Evolutionary conservation across 2,113 vertebrate species (phyloP).

Genomic region (Bothrops jararaca): DNA sequence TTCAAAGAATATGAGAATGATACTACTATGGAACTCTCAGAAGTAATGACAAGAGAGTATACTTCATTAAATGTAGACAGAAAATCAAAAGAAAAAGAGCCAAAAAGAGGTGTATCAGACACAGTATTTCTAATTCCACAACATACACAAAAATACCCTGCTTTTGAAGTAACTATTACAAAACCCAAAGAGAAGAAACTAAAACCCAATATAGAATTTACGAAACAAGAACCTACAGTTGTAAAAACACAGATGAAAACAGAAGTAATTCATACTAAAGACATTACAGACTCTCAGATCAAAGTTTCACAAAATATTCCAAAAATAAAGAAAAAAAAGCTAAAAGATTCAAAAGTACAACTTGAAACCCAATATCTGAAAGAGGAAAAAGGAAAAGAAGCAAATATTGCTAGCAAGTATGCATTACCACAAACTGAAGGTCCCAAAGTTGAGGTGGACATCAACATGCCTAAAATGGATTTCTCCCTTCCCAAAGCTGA

Average conservation of each 20-base stretch:
- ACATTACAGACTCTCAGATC: slow-evolving; percentile 10
- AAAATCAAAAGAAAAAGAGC: slow-evolving; percentile 1
- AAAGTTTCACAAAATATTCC: background rate
- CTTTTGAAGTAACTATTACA: slow-evolving; percentile 64
- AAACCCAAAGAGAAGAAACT: slow-evolving; percentile 45
- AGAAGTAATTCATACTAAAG: slow-evolving; percentile 21
- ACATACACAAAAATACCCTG: slow-evolving; percentile 38
- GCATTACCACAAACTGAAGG: background rate
- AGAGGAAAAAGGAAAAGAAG: background rate
- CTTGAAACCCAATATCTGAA: background rate
- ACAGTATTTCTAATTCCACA: slow-evolving; percentile 39
- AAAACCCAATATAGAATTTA: slow-evolving; percentile 20
- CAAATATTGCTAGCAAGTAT: accelerated
- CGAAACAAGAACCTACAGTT: slow-evolving; percentile 21
- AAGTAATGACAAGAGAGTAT: slow-evolving; percentile 47
- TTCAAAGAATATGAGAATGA: slow-evolving; percentile 42
- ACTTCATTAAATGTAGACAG: slow-evolving; percentile 35
- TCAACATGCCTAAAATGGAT: background rate
- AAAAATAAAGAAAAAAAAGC: slow-evolving; percentile 55
- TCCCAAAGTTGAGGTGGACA: background rate
- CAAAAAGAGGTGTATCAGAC: slow-evolving; percentile 36
- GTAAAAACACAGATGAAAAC: slow-evolving; percentile 1
- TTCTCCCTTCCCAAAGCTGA: background rate
- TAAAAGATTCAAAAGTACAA: slow-evolving; percentile 31
- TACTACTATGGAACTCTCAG: slow-evolving; percentile 2